phyloP scores from a whole-genome alignment of 1,140 invertebrate species.

The Gerris buenoi region DNA sequence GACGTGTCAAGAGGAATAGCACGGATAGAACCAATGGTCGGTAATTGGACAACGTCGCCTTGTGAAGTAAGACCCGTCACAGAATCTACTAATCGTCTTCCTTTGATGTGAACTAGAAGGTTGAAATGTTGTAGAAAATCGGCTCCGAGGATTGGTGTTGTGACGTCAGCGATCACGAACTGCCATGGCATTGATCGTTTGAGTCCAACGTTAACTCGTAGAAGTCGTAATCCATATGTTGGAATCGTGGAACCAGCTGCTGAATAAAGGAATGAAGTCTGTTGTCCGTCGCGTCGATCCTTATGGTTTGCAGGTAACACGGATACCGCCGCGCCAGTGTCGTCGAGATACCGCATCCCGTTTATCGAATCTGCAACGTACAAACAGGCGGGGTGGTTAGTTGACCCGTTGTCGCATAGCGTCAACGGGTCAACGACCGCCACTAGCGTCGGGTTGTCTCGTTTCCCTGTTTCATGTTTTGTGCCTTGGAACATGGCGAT shows the following conservation, averaged over 20 bases:
- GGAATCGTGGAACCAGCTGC: constrained; percentile 23
- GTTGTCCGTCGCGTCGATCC: neutral
- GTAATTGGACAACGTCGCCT: too few relatives aligned
- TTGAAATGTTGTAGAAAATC: too few relatives aligned
- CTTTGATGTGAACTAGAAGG: too few relatives aligned
- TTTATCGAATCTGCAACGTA: constrained; percentile 20
- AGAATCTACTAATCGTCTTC: neutral
- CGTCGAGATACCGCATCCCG: constrained; percentile 15
- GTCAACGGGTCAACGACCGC: neutral
- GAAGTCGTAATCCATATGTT: constrained; percentile 25
- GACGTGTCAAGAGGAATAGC: neutral
- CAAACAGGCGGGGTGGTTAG: too few relatives aligned
- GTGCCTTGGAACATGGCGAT: constrained; percentile 12
- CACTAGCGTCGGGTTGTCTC: constrained; percentile 7
- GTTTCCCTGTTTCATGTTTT: constrained; percentile 10
- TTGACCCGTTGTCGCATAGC: constrained; percentile 7
- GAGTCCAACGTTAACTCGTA: constrained; percentile 26
- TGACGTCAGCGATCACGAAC: too few relatives aligned
- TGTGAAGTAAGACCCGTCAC: neutral
- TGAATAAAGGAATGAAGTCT: constrained; percentile 4
- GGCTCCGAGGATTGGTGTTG: too few relatives aligned
- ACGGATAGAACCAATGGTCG: neutral
- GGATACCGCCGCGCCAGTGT: constrained; percentile 26
- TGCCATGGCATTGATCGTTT: constrained; percentile 23
- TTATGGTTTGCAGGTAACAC: too few relatives aligned